phyloP scores from a whole-genome alignment of 2,113 vertebrate species.

The Crotalus tigris region DNA sequence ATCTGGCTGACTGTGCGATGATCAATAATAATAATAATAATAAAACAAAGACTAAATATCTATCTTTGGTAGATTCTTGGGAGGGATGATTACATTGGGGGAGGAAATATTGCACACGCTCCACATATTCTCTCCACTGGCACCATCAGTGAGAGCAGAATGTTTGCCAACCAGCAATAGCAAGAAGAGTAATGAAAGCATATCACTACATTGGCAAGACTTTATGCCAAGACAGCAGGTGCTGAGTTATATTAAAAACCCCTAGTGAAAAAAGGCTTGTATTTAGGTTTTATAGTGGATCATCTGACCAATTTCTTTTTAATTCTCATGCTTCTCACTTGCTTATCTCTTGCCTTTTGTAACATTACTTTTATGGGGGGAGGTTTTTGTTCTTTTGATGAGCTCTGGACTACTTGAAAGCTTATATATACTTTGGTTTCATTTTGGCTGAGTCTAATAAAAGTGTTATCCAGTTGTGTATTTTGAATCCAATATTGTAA shows the following conservation, averaged over 20 bases:
- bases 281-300: not conserved
- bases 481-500: not conserved
- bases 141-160: not conserved
- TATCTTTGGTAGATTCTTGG: not conserved
- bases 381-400: not conserved
- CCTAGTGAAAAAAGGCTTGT: not conserved
- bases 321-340: not conserved
- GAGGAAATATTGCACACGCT: not conserved
- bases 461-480: not conserved
- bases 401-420: not conserved
- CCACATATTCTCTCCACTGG: not conserved
- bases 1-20: no score
- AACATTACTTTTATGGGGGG: not conserved
- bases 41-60: not conserved
- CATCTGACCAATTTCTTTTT: not conserved
- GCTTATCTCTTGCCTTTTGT: not conserved
- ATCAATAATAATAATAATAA: not conserved
- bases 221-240: not conserved
- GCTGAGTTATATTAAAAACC: not conserved
- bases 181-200: not conserved
- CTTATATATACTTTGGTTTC: not conserved
- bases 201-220: not conserved
- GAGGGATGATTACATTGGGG: not conserved
- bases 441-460: not conserved
- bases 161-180: not conserved